These are phyloP conservation scores for Limanda limanda DNA, from an alignment of 2,113 vertebrate species.

Conservation along the genomic window DNA sequence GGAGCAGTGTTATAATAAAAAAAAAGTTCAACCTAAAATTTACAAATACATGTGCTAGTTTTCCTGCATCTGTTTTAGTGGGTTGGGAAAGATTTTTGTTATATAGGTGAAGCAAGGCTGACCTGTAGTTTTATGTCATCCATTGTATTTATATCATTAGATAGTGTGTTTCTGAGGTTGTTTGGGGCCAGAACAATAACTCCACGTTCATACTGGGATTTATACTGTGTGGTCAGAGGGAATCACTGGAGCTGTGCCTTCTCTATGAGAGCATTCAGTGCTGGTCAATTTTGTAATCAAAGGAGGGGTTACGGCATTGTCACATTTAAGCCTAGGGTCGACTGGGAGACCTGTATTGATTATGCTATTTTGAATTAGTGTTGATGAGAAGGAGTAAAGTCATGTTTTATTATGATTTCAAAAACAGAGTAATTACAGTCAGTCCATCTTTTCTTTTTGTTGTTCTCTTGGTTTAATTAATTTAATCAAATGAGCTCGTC, in stretches of 20 bases:
- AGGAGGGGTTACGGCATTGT: background rate
- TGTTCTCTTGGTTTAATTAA: background rate
- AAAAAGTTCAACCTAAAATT: no score
- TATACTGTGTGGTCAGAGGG: background rate
- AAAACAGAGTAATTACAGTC: background rate
- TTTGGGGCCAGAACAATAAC: background rate
- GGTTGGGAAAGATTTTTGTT: no score
- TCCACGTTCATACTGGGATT: background rate
- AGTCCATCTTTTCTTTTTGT: background rate
- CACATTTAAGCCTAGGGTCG: background rate
- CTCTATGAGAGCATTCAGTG: background rate
- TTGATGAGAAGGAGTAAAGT: background rate
- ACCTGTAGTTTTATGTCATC: no score
- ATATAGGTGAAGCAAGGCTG: no score
- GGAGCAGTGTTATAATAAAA: no score
- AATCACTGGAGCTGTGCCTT: background rate
- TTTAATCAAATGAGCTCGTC: background rate
- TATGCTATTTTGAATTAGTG: background rate
- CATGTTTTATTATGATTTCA: background rate
- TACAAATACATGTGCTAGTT: no score
- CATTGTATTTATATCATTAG: no score
- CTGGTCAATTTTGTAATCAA: background rate
- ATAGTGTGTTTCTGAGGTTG: background rate
- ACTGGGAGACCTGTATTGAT: background rate
- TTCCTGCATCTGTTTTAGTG: no score